phyloP scores from a whole-genome alignment of 2,888 invertebrate genomes.

The Junonia oenone region DNA sequence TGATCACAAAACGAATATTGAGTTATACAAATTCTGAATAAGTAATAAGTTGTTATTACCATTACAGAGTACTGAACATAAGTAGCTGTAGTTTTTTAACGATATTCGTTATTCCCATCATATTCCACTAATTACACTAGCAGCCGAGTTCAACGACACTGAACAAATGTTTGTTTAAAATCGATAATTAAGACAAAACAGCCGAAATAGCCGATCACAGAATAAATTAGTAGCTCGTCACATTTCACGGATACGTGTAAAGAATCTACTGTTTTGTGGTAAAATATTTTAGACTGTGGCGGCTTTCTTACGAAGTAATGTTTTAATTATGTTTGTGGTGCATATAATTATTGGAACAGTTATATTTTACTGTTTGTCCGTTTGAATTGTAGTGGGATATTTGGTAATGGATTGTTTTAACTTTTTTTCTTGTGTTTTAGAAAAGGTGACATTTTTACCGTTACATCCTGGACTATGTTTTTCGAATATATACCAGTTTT shows the following conservation, averaged over 20 bases:
- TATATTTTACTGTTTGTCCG: slow-evolving; percentile 22
- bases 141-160: slow-evolving; percentile 46
- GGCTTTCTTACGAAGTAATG: slow-evolving; percentile 33
- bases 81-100: too few relatives aligned
- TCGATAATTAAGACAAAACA: slow-evolving; percentile 60
- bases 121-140: not conserved
- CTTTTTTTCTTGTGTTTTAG: not conserved
- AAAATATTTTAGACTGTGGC: slow-evolving; percentile 35
- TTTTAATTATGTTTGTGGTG: slow-evolving; percentile 54
- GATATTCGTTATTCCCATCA: too few relatives aligned
- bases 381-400: not conserved
- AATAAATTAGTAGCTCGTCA: slow-evolving; percentile 68
- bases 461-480: not conserved
- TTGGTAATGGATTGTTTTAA: not conserved
- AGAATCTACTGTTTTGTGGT: slow-evolving; percentile 61
- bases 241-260: slow-evolving; percentile 63
- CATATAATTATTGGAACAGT: slow-evolving; percentile 41
- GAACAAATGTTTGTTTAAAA: slow-evolving; percentile 60
- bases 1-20: too few relatives aligned
- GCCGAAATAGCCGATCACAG: slow-evolving; percentile 54
- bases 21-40: too few relatives aligned
- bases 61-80: too few relatives aligned
- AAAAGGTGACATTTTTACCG: not conserved
- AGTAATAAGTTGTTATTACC: too few relatives aligned
- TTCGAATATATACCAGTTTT: too few relatives aligned